These are phyloP conservation scores for Erythrocercus mccallii DNA, from an alignment of 2,113 vertebrate species.

Conservation along the genomic window DNA sequence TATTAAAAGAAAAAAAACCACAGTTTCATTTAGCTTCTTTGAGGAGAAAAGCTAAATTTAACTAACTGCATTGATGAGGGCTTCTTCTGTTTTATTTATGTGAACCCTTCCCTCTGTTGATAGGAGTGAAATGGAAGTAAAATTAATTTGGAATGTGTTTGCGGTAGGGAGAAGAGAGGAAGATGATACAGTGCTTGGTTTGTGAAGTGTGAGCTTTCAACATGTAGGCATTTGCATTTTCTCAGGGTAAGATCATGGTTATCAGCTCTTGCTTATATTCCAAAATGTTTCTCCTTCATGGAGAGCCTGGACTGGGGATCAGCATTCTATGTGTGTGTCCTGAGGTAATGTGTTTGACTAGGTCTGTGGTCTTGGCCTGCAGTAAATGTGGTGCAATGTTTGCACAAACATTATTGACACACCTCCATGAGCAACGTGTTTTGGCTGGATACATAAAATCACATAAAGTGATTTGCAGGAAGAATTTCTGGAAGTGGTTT, in stretches of 20 bases:
- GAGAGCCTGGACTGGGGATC: not conserved
- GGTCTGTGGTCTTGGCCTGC: not conserved
- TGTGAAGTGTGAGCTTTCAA: not conserved
- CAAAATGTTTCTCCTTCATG: not conserved
- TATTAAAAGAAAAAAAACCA: not conserved
- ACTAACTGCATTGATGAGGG: not conserved
- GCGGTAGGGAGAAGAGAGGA: not conserved
- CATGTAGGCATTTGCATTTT: not conserved
- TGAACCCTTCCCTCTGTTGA: not conserved
- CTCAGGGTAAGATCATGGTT: not conserved
- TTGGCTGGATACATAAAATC: not conserved
- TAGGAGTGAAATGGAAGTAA: not conserved
- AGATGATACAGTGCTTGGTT: not conserved
- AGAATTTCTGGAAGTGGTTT: not conserved
- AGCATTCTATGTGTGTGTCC: not conserved
- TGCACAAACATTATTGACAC: not conserved
- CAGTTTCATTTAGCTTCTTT: not conserved
- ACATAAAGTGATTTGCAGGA: not conserved
- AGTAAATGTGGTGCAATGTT: not conserved
- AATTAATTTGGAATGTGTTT: not conserved
- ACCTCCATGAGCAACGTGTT: not conserved
- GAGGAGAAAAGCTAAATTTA: not conserved
- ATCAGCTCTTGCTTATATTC: not conserved
- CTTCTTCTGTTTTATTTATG: not conserved
- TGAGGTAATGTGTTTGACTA: not conserved